Conservation (phyloP, 2,888 invertebrate genomes). For the Ectemnius continuus region DNA sequence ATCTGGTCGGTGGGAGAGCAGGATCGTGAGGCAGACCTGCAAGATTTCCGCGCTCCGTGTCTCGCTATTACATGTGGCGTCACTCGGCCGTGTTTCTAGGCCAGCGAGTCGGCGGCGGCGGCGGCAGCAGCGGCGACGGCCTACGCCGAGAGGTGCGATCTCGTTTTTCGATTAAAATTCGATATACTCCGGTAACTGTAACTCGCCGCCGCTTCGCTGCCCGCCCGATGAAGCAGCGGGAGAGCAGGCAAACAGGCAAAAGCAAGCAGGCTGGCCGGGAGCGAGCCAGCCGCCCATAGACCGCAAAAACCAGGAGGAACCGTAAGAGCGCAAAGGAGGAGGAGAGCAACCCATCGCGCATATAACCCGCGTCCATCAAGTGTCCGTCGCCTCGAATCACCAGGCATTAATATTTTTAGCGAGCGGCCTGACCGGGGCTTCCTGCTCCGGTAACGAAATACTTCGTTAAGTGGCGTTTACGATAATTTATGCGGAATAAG, state of each 20-base stretch:
- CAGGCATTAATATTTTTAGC: slow-evolving; percentile 34
- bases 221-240: slow-evolving; percentile 21
- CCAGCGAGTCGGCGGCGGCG: slow-evolving; percentile 44
- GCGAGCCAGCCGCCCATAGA: not conserved
- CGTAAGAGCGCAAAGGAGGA: slow-evolving; percentile 36
- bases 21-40: too few relatives aligned
- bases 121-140: slow-evolving; percentile 16
- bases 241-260: slow-evolving; percentile 1
- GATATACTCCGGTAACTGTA: slow-evolving; percentile 58
- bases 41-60: too few relatives aligned
- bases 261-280: not conserved
- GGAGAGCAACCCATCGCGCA: slow-evolving; percentile 29
- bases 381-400: slow-evolving; percentile 22
- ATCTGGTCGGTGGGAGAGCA: slow-evolving; percentile 2
- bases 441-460: slow-evolving; percentile 22
- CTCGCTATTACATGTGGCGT: not conserved
- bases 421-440: slow-evolving; percentile 2
- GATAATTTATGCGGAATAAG: slow-evolving; percentile 28
- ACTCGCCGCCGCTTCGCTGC: slow-evolving; percentile 33
- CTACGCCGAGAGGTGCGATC: slow-evolving; percentile 55
- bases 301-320: slow-evolving; percentile 43
- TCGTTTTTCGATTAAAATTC: slow-evolving; percentile 63
- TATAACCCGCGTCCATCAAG: slow-evolving; percentile 1
- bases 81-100: slow-evolving; percentile 48
- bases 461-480: slow-evolving; percentile 37